Percentiles rank a stretch among this genome's conserved stretches.
Conservation (phyloP, 2,113 vertebrate genomes). For the Mus spicilegus region DNA sequence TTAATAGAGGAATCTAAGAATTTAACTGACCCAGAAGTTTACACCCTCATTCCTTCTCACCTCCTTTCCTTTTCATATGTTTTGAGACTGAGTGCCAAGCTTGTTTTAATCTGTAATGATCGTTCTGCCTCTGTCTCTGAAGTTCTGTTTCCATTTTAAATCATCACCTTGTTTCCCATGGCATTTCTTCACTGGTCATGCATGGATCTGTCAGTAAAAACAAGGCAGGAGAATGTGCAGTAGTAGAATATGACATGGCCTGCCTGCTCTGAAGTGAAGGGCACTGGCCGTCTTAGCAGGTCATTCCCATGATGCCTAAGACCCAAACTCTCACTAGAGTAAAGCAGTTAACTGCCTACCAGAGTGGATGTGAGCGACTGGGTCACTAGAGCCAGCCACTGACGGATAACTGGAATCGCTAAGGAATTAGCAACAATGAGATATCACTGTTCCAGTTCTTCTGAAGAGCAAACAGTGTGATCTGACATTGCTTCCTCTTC, state of each 20-base stretch:
- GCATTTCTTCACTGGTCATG: not conserved
- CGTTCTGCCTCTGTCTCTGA: not conserved
- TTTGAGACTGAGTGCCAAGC: not conserved
- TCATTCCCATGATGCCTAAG: not conserved
- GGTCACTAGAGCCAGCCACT: not conserved
- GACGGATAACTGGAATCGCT: not conserved
- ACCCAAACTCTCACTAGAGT: not conserved
- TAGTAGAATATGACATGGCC: not conserved
- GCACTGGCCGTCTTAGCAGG: not conserved
- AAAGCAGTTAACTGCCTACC: not conserved
- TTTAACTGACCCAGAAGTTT: not conserved
- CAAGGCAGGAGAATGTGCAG: not conserved
- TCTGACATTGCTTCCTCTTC: not conserved
- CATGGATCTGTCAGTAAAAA: not conserved
- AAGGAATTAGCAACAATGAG: not conserved
- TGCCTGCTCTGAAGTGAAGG: not conserved
- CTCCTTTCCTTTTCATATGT: not conserved
- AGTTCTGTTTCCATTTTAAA: not conserved
- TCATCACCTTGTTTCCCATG: not conserved
- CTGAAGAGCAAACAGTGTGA: not conserved
- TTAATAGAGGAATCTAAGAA: not conserved
- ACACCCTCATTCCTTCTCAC: not conserved
- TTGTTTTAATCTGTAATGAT: not conserved
- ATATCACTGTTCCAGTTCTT: not conserved
- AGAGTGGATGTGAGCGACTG: not conserved